Evolutionary conservation across 2,113 vertebrate species (phyloP).

Genomic region (Nothoprocta perdicaria): DNA sequence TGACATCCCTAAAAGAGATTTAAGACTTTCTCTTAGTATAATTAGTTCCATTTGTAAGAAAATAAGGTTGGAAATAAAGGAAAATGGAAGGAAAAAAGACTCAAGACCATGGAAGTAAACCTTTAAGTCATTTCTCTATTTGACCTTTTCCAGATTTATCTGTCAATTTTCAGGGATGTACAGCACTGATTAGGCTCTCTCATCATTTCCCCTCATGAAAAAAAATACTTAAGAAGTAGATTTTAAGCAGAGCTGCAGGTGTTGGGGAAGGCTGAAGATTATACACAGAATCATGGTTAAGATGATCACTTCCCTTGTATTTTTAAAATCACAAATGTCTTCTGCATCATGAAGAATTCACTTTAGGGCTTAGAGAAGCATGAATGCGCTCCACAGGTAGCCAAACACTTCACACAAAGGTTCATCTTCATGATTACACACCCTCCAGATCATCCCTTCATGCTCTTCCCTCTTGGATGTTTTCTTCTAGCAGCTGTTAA

Average conservation of each 20-base stretch:
- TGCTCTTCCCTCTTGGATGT: neutral
- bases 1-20: neutral
- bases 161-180: neutral
- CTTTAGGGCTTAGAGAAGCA: neutral
- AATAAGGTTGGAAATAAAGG: neutral
- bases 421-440: neutral
- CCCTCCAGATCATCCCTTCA: neutral
- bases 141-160: slow-evolving; percentile 1
- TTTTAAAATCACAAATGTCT: neutral
- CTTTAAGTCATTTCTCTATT: neutral
- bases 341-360: neutral
- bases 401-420: neutral
- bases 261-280: neutral
- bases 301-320: neutral
- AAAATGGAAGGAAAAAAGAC: neutral
- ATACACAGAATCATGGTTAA: neutral
- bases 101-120: neutral
- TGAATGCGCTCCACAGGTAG: neutral
- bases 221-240: neutral
- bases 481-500: neutral
- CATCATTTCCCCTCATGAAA: neutral
- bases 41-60: slow-evolving; percentile 1
- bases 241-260: fast-evolving
- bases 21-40: neutral
- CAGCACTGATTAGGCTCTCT: neutral